These are phyloP conservation scores for Musca vetustissima DNA, from an alignment of 1,140 invertebrate genomes.

Conservation along the genomic window DNA sequence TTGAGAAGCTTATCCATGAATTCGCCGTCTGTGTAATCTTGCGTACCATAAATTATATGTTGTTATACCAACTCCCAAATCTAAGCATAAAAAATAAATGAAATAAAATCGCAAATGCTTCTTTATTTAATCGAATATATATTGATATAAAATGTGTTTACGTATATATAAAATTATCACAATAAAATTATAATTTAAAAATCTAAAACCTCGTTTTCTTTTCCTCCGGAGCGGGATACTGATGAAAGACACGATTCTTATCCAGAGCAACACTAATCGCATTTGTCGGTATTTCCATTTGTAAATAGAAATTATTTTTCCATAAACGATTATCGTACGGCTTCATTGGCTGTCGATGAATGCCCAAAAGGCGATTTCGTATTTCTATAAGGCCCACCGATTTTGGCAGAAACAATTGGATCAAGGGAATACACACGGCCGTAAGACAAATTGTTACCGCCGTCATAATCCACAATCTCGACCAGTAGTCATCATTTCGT, in stretches of 20 bases:
- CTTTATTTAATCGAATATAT: too few relatives aligned
- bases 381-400: constrained; percentile 45
- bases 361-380: constrained; percentile 46
- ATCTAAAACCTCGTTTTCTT: not conserved
- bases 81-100: too few relatives aligned
- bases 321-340: constrained; percentile 40
- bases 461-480: constrained; percentile 33
- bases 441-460: constrained; percentile 37
- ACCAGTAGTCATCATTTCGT: constrained; percentile 33
- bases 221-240: constrained; percentile 34
- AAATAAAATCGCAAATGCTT: too few relatives aligned
- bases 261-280: constrained; percentile 40
- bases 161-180: too few relatives aligned
- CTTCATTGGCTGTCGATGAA: constrained; percentile 26
- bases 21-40: too few relatives aligned
- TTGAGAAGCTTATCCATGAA: too few relatives aligned
- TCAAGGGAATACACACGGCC: constrained; percentile 30
- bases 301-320: constrained; percentile 48
- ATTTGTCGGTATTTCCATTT: constrained; percentile 43
- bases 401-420: constrained; percentile 38
- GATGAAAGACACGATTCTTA: constrained; percentile 43
- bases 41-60: too few relatives aligned
- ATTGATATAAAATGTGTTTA: too few relatives aligned
- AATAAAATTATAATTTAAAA: not conserved
- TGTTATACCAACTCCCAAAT: too few relatives aligned